These are phyloP conservation scores for Orchesella cincta DNA, from an alignment of 1,140 invertebrate species.

Conservation along the genomic window DNA sequence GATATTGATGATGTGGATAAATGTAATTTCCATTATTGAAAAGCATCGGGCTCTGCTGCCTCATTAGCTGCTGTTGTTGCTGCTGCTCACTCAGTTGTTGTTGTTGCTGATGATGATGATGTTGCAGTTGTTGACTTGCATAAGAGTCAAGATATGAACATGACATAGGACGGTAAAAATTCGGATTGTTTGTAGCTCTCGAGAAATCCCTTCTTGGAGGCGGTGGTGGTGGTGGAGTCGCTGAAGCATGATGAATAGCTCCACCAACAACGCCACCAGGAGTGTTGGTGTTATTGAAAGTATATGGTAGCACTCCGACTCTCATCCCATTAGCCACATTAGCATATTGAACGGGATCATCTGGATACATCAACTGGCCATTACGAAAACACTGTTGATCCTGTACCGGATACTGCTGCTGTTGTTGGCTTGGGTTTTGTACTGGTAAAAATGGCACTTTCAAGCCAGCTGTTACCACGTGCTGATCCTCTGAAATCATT, in stretches of 20 bases:
- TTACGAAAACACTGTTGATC: constrained; percentile 15
- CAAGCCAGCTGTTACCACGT: constrained; percentile 46
- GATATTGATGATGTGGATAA: constrained; percentile 1
- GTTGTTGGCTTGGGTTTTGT: constrained; percentile 1
- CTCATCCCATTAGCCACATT: constrained; percentile 25
- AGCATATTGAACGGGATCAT: constrained; percentile 30
- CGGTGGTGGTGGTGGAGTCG: constrained; percentile 41
- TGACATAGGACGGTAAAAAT: constrained; percentile 49
- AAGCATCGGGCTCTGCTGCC: constrained; percentile 13
- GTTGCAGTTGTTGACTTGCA: neutral
- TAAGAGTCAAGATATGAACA: constrained; percentile 48
- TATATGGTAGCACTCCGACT: neutral
- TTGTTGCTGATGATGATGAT: neutral
- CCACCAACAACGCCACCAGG: neutral
- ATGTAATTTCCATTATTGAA: neutral
- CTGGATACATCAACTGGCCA: constrained; percentile 26
- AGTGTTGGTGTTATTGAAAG: neutral
- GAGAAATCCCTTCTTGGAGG: constrained; percentile 43
- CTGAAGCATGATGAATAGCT: constrained; percentile 27
- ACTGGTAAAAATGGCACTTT: constrained; percentile 38
- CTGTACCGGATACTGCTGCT: neutral
- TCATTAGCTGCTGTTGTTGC: neutral
- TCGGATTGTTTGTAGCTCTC: constrained; percentile 19
- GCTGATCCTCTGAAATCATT: constrained; percentile 39
- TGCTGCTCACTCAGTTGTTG: neutral